Evolutionary conservation across 1,140 invertebrate species (phyloP), one percentile per base, ranked within the genome.

Genomic region (Linepithema humile): DNA sequence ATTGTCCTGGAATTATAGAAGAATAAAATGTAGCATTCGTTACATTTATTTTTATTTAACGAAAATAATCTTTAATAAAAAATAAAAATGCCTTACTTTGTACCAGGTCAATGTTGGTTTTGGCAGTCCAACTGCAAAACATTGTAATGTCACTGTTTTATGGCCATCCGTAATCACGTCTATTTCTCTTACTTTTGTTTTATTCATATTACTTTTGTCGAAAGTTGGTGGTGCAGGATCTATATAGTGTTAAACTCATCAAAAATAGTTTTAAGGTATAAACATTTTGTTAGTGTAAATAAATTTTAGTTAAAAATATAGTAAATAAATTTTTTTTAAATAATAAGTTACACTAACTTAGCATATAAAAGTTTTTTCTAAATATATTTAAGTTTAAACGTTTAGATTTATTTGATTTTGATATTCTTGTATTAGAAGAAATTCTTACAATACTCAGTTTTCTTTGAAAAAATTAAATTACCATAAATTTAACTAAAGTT

Each of bases 71-170:
- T 45, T 2, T 15, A 45, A 45, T 3, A 40, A 9, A 40, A 12
- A 3, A 0, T 60, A 26, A 38, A 78, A 53, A 29, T 7, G 4
- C 2, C 26, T 72, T 92, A 94, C 94, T 84, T 94, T 95, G 9
- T 90, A 94, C 94, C 94, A 95, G 0, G 83, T 87, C 5, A 94
- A 74, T 10, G 20, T 82, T 6, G 94, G 94, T 69, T 60, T 84
- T 4, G 94, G 94, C 84, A 91, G 92, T 55, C 94, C 94, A 29
- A 72, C 43, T 2, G 82, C 90, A 17, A 83, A 62, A 84, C 94
- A 95, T 5, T 83, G 84, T 2, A 94, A 89, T 26, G 70, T 57
- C 7, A 92, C 38, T 1, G 69, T 87, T 12, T 91, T 84, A 5
- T 90, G 85, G 2, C 82, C 83, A 9, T 92, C 82, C 7, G 9